Conservation (phyloP, 2,797 vertebrate species). For the Tachyglossus aculeatus region DNA sequence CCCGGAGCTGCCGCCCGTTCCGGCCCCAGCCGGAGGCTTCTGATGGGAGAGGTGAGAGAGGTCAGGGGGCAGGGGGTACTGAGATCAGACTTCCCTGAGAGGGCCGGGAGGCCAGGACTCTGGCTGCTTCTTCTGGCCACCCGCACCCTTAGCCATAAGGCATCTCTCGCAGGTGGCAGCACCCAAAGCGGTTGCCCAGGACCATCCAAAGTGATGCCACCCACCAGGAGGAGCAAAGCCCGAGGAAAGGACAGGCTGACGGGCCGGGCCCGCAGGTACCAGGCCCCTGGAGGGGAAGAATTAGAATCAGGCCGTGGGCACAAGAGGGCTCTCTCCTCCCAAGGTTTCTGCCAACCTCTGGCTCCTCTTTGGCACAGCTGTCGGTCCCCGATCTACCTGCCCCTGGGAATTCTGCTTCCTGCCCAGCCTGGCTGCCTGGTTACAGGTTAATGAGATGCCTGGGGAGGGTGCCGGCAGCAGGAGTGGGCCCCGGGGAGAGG, state of each 20-base stretch:
- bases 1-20: constrained; percentile 52
- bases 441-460: constrained; percentile 39
- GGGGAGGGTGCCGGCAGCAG: background rate
- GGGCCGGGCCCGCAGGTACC: constrained; percentile 92
- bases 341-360: background rate
- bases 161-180: constrained; percentile 77
- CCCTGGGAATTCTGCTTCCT: too few species aligned
- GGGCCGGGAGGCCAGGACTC: background rate
- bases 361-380: background rate
- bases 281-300: background rate
- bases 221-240: constrained; percentile 89
- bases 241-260: constrained; percentile 95
- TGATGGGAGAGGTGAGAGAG: constrained; percentile 78
- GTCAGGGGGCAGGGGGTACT: background rate
- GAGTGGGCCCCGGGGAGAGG: constrained; percentile 31
- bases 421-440: too few species aligned
- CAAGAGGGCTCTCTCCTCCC: background rate
- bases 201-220: constrained; percentile 75
- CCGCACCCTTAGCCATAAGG: background rate
- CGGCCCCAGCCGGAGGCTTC: constrained; percentile 66
- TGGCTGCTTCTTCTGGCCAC: background rate
- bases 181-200: constrained; percentile 67
- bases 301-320: background rate
- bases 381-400: constrained; percentile 4
- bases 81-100: background rate